These are phyloP conservation scores for Anodontia alba DNA, from an alignment of 2,888 invertebrate species.

Conservation along the genomic window DNA sequence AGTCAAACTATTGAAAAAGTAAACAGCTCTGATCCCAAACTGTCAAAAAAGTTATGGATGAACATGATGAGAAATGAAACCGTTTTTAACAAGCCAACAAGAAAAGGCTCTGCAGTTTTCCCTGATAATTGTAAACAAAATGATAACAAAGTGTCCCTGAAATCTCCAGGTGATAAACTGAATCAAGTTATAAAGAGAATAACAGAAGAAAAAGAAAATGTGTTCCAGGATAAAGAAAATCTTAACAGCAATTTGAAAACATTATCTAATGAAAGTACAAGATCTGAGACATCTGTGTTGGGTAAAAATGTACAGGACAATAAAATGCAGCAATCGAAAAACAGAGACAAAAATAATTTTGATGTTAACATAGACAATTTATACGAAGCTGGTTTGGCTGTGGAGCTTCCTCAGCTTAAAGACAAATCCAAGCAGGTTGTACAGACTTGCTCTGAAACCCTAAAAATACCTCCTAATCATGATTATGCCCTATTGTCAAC, in stretches of 20 bases:
- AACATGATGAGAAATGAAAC: conserved; percentile 23
- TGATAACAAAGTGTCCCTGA: neutral
- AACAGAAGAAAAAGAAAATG: neutral
- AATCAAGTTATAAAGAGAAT: conserved; percentile 10
- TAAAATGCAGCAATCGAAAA: too few relatives aligned
- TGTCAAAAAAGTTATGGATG: conserved; percentile 28
- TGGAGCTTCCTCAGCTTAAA: neutral
- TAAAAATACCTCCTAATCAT: neutral
- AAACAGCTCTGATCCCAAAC: neutral
- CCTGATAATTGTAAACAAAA: neutral
- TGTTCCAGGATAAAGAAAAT: neutral
- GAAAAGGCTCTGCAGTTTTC: neutral
- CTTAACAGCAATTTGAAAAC: neutral
- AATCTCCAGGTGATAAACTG: conserved; percentile 5
- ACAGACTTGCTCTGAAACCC: too few relatives aligned
- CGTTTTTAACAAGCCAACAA: neutral
- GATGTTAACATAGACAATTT: neutral
- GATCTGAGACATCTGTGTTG: neutral
- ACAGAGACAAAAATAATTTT: neutral
- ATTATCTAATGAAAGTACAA: neutral
- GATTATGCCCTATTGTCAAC: conserved; percentile 18
- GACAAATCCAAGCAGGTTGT: neutral
- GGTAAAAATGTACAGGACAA: neutral
- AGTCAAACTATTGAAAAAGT: too few relatives aligned
- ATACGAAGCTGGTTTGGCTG: neutral